Evolutionary conservation across 2,888 invertebrate species (phyloP).

Genomic region (Masnerella sp.): DNA sequence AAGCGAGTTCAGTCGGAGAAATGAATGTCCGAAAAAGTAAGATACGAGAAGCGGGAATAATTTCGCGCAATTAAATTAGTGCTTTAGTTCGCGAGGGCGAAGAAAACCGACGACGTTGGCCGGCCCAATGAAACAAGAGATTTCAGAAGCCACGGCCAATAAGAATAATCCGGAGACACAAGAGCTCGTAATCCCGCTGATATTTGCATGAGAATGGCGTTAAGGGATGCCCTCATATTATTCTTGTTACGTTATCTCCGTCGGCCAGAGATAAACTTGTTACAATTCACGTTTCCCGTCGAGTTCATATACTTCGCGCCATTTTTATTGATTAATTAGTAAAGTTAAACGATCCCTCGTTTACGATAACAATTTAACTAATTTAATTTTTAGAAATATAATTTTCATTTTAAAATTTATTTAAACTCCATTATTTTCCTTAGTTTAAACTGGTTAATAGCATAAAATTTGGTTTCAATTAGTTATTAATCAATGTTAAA

Average conservation of each 20-base stretch:
- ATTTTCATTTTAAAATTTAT: too few species aligned
- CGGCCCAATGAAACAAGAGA: conserved; percentile 60
- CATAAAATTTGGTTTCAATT: too few species aligned
- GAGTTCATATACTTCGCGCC: conserved; percentile 19
- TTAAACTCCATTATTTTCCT: not conserved
- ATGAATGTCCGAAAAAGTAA: conserved; percentile 50
- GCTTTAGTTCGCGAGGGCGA: conserved; percentile 40
- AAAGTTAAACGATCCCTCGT: conserved; percentile 6
- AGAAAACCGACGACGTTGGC: conserved; percentile 51
- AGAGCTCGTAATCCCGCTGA: conserved; percentile 72
- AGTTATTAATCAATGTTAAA: too few species aligned
- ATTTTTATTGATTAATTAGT: conserved; percentile 30
- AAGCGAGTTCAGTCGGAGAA: conserved; percentile 22
- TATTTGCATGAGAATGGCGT: conserved; percentile 74
- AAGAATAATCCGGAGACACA: conserved; percentile 71
- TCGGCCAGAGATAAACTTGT: conserved; percentile 59
- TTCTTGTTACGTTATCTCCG: conserved; percentile 71
- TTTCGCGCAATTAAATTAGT: conserved; percentile 59
- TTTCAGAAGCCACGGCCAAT: conserved; percentile 68
- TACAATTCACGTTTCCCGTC: conserved; percentile 55
- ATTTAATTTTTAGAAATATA: too few species aligned
- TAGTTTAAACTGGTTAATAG: too few species aligned
- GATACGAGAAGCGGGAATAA: conserved; percentile 48
- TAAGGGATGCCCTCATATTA: conserved; percentile 73
- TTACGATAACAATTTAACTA: not conserved